Evolutionary conservation across 2,888 invertebrate species (phyloP).

Genomic region (Erebia palarica): DNA sequence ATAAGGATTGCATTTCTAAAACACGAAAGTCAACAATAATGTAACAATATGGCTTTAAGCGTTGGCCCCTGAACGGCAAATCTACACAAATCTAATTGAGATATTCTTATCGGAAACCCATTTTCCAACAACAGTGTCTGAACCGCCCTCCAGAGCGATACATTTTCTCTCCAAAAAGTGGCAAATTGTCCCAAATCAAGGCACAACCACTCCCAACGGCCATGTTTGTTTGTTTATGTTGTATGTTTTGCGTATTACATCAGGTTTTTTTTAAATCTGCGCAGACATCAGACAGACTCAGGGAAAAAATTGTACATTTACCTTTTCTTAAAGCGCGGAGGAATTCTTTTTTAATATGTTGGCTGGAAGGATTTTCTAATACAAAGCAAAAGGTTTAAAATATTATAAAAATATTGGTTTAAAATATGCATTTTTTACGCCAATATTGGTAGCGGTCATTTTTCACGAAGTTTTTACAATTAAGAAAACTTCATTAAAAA

Average conservation of each 20-base stretch:
- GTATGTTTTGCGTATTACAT: conserved; percentile 22
- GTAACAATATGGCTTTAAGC: no score
- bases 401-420: no score
- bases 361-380: no score
- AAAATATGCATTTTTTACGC: no score
- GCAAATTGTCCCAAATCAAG: conserved; percentile 40
- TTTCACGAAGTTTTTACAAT: no score
- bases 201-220: conserved; percentile 36
- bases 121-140: background rate
- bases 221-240: conserved; percentile 35
- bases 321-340: no score
- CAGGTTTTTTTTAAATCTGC: conserved; percentile 16
- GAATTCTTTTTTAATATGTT: no score
- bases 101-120: conserved; percentile 11
- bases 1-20: no score
- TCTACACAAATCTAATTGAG: conserved; percentile 4
- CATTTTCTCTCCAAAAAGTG: conserved; percentile 30
- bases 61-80: background rate
- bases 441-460: no score
- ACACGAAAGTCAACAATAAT: background rate
- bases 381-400: no score
- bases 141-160: conserved; percentile 24
- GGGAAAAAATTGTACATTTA: no score
- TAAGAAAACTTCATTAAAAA: no score
- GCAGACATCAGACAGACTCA: conserved; percentile 8